phyloP scores from a whole-genome alignment of 2,797 vertebrate genomes.

The Phataginus tricuspis region DNA sequence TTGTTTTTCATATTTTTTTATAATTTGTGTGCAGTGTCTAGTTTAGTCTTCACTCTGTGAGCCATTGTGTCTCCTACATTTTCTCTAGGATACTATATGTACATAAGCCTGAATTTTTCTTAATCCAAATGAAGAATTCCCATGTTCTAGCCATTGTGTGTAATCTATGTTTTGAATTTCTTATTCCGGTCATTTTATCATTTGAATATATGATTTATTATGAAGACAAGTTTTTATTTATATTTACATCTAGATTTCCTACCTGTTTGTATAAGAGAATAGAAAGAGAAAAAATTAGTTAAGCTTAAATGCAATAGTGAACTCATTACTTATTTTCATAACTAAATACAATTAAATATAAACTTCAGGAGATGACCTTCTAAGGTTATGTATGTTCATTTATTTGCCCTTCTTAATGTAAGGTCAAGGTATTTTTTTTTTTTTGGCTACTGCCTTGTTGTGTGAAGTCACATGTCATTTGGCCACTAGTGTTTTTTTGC shows the following conservation, averaged over 20 bases:
- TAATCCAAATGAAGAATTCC: constrained; percentile 12
- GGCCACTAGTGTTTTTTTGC: neutral
- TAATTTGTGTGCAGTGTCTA: neutral
- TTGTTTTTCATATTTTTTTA: neutral
- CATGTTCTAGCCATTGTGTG: neutral
- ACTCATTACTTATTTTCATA: constrained; percentile 14
- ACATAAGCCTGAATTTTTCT: neutral
- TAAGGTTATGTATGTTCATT: neutral
- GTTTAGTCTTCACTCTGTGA: neutral
- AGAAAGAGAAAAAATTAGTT: neutral
- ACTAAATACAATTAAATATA: neutral
- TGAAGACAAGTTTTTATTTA: neutral
- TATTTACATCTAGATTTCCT: neutral
- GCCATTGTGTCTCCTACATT: neutral
- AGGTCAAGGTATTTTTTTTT: neutral
- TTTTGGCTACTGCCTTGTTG: neutral
- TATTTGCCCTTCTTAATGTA: constrained; percentile 28
- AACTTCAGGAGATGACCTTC: neutral
- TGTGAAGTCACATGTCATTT: neutral
- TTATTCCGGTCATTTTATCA: neutral
- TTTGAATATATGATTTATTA: constrained; percentile 41
- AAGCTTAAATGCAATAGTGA: neutral
- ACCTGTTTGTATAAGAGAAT: neutral
- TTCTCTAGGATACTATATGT: neutral
- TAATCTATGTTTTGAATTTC: neutral